Percentiles rank a stretch among this genome's conserved stretches.
These are phyloP conservation scores for Cerceris ruficornis DNA, from an alignment of 2,888 invertebrate genomes.

Conservation along the genomic window DNA sequence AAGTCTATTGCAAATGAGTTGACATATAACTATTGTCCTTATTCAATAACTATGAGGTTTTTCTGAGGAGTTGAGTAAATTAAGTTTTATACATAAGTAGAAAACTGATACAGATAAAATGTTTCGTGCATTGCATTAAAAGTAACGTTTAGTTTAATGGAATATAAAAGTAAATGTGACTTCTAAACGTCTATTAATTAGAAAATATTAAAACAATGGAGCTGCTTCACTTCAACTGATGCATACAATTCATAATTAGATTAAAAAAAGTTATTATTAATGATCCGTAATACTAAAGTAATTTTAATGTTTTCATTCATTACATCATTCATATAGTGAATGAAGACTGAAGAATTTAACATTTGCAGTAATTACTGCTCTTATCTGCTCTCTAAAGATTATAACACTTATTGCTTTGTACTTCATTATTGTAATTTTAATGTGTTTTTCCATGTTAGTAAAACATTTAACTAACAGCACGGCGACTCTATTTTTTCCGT, in stretches of 20 bases:
- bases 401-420: constrained; percentile 71
- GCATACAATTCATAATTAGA: constrained; percentile 22
- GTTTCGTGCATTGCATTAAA: constrained; percentile 15
- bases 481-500: constrained; percentile 67
- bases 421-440: constrained; percentile 57
- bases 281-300: constrained; percentile 31
- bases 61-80: constrained; percentile 9
- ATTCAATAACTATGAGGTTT: constrained; percentile 9
- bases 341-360: constrained; percentile 10
- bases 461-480: constrained; percentile 63
- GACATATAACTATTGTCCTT: constrained; percentile 34
- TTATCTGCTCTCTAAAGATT: constrained; percentile 39
- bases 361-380: constrained; percentile 27
- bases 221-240: too few relatives aligned
- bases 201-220: too few relatives aligned
- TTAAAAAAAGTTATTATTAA: constrained; percentile 21
- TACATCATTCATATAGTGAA: not conserved
- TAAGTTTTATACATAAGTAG: constrained; percentile 26
- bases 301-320: constrained; percentile 25
- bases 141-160: constrained; percentile 31
- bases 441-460: constrained; percentile 29
- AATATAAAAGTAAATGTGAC: constrained; percentile 18
- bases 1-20: constrained; percentile 47
- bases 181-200: constrained; percentile 13
- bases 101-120: constrained; percentile 3